Conservation (phyloP, 2,888 invertebrate species). For the Archaeoteleia sp. region DNA sequence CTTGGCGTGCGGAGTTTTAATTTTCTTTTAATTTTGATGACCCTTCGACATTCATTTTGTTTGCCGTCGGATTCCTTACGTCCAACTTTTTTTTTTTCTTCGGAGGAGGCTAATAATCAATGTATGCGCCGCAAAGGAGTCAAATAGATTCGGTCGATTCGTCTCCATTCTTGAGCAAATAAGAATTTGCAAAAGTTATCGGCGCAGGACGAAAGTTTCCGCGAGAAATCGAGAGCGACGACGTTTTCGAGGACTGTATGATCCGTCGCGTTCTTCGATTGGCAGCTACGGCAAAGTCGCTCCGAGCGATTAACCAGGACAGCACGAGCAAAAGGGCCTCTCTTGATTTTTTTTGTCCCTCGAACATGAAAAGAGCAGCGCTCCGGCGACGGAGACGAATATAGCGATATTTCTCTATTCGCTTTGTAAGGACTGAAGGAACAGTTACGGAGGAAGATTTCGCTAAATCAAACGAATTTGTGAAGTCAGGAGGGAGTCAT, state of each 20-base stretch:
- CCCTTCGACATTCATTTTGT: too few relatives aligned
- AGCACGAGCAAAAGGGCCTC: conserved; percentile 24
- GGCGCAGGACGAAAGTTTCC: conserved; percentile 28
- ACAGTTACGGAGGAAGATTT: conserved; percentile 22
- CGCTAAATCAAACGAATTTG: conserved; percentile 35
- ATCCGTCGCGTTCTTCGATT: conserved; percentile 30
- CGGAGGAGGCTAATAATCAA: too few relatives aligned
- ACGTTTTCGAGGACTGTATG: conserved; percentile 23
- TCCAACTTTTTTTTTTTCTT: too few relatives aligned
- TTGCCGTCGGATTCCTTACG: too few relatives aligned
- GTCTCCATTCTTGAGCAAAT: conserved; percentile 24
- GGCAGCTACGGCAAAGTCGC: conserved; percentile 35
- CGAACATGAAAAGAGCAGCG: conserved; percentile 26
- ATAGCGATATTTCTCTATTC: conserved; percentile 25
- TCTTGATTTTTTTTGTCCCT: background rate
- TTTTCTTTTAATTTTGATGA: too few relatives aligned
- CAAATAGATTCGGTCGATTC: conserved; percentile 23
- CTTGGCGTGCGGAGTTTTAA: too few relatives aligned
- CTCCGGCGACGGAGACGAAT: conserved; percentile 7
- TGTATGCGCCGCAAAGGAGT: conserved; percentile 22
- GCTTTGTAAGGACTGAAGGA: conserved; percentile 17
- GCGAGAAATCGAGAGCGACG: conserved; percentile 30
- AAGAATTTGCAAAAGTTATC: conserved; percentile 32
- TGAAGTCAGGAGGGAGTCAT: conserved; percentile 14
- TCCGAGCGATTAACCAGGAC: conserved; percentile 36